phyloP scores from a whole-genome alignment of 2,113 vertebrate genomes.

The Crocuta crocuta region DNA sequence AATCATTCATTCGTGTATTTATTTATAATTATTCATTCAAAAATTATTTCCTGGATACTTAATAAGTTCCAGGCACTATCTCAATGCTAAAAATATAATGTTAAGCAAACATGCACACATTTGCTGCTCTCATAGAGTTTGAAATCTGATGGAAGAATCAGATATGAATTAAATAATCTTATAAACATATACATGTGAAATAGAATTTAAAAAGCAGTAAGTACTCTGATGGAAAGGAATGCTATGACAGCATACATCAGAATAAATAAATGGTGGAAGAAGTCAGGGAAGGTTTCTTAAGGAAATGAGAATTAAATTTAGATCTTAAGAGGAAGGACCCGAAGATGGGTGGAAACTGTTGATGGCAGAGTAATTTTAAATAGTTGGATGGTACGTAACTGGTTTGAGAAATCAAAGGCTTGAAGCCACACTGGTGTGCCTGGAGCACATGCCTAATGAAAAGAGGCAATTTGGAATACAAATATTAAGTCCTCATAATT shows the following conservation, averaged over 20 bases:
- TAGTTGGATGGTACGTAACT: background rate
- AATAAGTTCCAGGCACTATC: background rate
- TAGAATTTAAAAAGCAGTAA: background rate
- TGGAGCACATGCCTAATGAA: background rate
- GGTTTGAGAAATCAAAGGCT: background rate
- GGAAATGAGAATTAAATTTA: background rate
- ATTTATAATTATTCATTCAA: background rate
- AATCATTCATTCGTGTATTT: background rate
- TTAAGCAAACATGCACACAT: background rate
- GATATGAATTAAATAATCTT: background rate
- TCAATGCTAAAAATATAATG: background rate
- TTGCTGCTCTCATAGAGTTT: background rate
- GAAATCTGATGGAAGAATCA: background rate
- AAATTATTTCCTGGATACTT: background rate
- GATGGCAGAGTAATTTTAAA: background rate
- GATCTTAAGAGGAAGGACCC: background rate
- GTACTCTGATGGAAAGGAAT: background rate
- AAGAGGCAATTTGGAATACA: background rate
- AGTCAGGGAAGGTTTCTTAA: background rate
- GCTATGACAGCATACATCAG: background rate
- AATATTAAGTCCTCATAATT: background rate
- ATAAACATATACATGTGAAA: background rate
- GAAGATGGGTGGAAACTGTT: background rate
- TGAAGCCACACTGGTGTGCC: background rate
- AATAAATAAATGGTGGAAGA: background rate